Base-by-base conservation (phyloP, 2,888 invertebrate genomes). In the Halocaridina rubra region DNA sequence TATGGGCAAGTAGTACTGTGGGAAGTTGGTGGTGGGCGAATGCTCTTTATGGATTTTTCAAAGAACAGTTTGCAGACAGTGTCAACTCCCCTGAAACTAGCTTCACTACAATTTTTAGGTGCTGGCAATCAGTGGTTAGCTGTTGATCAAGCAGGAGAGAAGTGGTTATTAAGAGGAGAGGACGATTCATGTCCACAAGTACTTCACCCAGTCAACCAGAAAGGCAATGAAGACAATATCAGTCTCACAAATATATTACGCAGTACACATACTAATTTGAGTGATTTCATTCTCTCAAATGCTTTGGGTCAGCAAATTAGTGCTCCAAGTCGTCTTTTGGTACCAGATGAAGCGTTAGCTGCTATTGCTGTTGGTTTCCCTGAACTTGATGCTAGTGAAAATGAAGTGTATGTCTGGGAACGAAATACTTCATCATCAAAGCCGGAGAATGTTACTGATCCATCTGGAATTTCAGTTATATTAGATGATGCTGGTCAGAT, bases 351-450 rank as follows among this genome's bases (percentile, higher is more conserved):
- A 46, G 90, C 90, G 1, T 92, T 91, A 87, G 92, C 92, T 16
- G 90, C 90, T 19, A 87, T 93, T 13, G 90, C 91, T 30, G 90
- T 92, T 4, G 93, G 93, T 22, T 92, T 93, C 88, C 93, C 93
- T 8, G 92, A 92, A 64, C 88, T 91, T 30, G 90, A 91, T n/a
- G 84, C 85, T 29, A 90, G 90, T 72, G 88, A 88, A 2, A 91
- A 90, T 74, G 91, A 92, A 79, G 80, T 92, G 16, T 90, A 91
- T 86, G 81, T 89, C 19, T 92, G 91, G 91, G 91, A 91, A 16
- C 74, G 87, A 16, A 46, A 82, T 10, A 33, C 10, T n/a, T 39
- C 29, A 8, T 53, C 74, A 1, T 7, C 67, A 39, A 39, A 61
- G 10, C 53, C 39, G n/a, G 13, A 57, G 10, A n/a, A 71, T 29